Evolutionary conservation across 1,140 invertebrate genomes (phyloP), one percentile per base, ranked within the genome.

Genomic region (Episyrphus balteatus): DNA sequence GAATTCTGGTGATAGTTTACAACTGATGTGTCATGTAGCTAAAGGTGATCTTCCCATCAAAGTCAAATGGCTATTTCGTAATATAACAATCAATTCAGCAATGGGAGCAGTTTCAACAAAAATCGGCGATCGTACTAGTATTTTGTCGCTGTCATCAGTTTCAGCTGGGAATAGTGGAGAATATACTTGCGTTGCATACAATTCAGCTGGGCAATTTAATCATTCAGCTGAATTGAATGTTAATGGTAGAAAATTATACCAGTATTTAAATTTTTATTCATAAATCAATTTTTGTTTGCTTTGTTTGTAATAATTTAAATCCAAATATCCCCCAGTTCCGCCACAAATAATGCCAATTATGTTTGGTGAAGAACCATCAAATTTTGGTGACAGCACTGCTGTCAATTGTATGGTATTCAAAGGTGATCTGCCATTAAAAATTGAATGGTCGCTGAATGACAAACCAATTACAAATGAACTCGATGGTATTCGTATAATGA

Each of bases 121-220:
- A 48, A 53, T 71, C 49, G 69, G 66, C 48, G 71, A 72, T 51
- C 66, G 75, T 44, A 72, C 75, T 14, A 86, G 81, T 58, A 78
- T 81, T 51, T 69, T 88, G 51, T 82, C 79, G 47, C 83, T 88
- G 54, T 78, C 83, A 57, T 77, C 78, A 42, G 80, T 83, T n/a
- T 73, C 74, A 41, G 80, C 78, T 44, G 72, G 74, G 47, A 85
- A 89, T 62, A 75, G 75, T 65, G 83, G 83, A 56, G 80, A 79
- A 54, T 91, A 88, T 62, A 77, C 78, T 40, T 83, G 82, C 55
- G 70, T 74, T 44, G 85, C 83, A n/a, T 77, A 72, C 56, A 89
- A 88, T 68, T 61, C 71, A 19, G 84, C 82, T 47, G 84, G 83
- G 47, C 68, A 72, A 21, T 75, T 76, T 42, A 79, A 77, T 55